Conservation (phyloP, 2,797 vertebrate genomes). For the Spondyliosoma cantharus region DNA sequence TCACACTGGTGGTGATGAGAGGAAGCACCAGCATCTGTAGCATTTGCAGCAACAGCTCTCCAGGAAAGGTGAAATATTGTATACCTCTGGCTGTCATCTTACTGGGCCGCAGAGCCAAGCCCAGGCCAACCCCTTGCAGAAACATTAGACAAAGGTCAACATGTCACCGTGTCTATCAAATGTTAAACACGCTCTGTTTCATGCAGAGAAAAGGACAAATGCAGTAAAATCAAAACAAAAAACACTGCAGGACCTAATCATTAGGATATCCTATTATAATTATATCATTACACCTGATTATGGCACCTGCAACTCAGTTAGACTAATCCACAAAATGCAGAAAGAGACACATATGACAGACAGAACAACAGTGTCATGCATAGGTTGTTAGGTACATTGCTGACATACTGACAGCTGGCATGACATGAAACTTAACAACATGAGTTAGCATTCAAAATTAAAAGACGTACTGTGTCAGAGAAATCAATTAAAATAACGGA, state of each 20-base stretch:
- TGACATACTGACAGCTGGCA: background rate
- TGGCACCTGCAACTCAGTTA: background rate
- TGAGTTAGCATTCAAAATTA: background rate
- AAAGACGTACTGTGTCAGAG: background rate
- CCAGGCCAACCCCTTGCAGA: constrained; percentile 10
- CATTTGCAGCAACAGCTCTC: constrained; percentile 13
- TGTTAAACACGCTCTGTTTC: background rate
- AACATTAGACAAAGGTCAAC: background rate
- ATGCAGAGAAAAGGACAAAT: background rate
- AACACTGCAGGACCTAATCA: background rate
- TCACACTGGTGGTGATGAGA: constrained; percentile 22
- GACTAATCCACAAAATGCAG: background rate
- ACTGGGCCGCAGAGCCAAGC: background rate
- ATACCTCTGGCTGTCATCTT: constrained; percentile 59
- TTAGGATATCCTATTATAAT: too few relatives aligned
- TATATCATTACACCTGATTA: background rate
- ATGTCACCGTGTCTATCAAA: background rate
- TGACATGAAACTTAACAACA: background rate
- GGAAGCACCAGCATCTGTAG: constrained; percentile 15
- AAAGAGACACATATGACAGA: background rate
- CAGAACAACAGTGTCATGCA: background rate
- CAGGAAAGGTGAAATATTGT: constrained; percentile 81
- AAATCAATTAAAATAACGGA: background rate
- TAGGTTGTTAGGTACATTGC: background rate
- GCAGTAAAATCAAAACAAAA: background rate